Evolutionary conservation across 2,888 invertebrate genomes (phyloP).

Genomic region (Nycteola revayana): DNA sequence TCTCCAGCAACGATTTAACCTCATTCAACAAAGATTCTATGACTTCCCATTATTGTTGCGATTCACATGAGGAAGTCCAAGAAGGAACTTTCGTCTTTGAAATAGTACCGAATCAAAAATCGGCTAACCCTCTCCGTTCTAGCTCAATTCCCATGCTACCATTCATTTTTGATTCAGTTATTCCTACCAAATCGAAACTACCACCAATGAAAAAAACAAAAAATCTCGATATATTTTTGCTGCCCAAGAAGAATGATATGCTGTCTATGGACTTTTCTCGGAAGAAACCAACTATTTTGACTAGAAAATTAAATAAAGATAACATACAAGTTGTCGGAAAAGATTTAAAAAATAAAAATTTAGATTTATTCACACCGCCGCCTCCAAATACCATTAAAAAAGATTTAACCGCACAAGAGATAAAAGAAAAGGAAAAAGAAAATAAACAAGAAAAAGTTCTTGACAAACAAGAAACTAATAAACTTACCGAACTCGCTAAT

Average conservation of each 20-base stretch:
- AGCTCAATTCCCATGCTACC: constrained; percentile 32
- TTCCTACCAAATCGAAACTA: constrained; percentile 34
- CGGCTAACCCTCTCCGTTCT: too few species aligned
- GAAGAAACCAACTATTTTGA: too few species aligned
- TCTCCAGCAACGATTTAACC: constrained; percentile 56
- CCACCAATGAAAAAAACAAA: constrained; percentile 44
- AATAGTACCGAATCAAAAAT: constrained; percentile 41
- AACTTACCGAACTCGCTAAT: constrained; percentile 15
- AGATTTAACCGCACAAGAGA: constrained; percentile 44
- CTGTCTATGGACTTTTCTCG: constrained; percentile 25
- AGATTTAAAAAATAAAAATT: constrained; percentile 42
- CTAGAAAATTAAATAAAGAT: too few species aligned
- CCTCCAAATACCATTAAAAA: constrained; percentile 47
- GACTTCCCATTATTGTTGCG: constrained; percentile 56
- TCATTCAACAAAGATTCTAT: constrained; percentile 45
- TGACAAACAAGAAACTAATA: too few species aligned
- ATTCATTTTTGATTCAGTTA: constrained; percentile 39
- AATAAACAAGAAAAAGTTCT: constrained; percentile 30
- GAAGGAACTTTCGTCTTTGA: constrained; percentile 59
- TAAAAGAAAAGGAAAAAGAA: constrained; percentile 24
- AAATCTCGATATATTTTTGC: constrained; percentile 59
- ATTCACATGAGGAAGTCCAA: constrained; percentile 57
- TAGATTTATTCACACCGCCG: constrained; percentile 34
- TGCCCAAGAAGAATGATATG: constrained; percentile 56
- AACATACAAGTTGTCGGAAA: constrained; percentile 56